phyloP scores from a whole-genome alignment of 2,113 vertebrate species.

The Heterotilapia buettikoferi region DNA sequence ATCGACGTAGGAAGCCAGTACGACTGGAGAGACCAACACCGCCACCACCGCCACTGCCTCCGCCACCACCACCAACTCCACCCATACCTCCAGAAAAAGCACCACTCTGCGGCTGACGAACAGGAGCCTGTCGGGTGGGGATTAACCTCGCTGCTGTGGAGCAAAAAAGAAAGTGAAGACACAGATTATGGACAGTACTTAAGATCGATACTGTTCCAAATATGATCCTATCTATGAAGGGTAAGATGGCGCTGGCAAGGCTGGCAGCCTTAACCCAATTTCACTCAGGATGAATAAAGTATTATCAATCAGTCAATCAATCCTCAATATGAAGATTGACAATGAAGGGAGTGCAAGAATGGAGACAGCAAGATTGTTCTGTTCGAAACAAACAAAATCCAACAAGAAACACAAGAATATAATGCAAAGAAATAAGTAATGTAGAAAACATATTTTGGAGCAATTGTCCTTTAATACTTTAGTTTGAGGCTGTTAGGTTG shows the following conservation, averaged over 20 bases:
- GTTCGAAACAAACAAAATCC: neutral
- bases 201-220: neutral
- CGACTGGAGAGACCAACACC: constrained; percentile 53
- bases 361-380: neutral
- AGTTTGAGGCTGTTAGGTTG: neutral
- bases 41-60: neutral
- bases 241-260: neutral
- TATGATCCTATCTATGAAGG: neutral
- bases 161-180: neutral
- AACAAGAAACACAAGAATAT: neutral
- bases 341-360: neutral
- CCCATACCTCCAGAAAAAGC: constrained; percentile 10
- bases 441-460: neutral
- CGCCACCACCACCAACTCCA: neutral
- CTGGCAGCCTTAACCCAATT: neutral
- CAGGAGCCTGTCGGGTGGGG: constrained; percentile 45
- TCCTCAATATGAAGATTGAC: neutral
- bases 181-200: neutral
- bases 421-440: neutral
- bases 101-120: constrained; percentile 27
- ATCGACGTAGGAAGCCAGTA: constrained; percentile 78
- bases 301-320: neutral
- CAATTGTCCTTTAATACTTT: neutral
- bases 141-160: constrained; percentile 58
- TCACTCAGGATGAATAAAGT: neutral